Evolutionary conservation across 2,113 vertebrate genomes (phyloP).

Genomic region (Collichthys lucidus): DNA sequence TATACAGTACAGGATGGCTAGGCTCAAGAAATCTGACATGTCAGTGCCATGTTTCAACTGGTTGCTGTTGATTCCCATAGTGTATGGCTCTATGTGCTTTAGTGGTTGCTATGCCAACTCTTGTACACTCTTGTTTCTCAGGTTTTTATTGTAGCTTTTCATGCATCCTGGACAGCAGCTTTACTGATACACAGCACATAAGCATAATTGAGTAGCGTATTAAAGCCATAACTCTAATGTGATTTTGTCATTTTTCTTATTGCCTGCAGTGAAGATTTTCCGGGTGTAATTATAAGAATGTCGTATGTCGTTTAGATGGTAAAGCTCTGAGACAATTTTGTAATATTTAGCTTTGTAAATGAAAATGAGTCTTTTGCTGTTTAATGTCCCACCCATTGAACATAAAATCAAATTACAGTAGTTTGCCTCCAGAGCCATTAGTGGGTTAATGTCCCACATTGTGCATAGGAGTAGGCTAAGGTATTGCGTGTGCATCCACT

Average conservation of each 20-base stretch:
- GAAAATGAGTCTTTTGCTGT: neutral
- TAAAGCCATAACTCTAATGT: neutral
- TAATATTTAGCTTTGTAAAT: neutral
- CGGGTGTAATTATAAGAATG: neutral
- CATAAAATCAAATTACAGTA: neutral
- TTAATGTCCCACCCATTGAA: conserved; percentile 10
- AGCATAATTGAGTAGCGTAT: neutral
- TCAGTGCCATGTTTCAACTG: neutral
- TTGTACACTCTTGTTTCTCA: neutral
- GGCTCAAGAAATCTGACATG: neutral
- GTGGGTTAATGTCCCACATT: conserved; percentile 15
- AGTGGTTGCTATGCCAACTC: conserved; percentile 39
- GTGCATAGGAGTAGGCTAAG: conserved; percentile 13
- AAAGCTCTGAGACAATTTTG: neutral
- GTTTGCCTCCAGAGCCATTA: neutral
- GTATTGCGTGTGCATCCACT: conserved; percentile 15
- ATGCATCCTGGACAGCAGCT: neutral
- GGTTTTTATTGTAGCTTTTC: neutral
- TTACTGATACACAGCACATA: neutral
- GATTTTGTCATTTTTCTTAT: neutral
- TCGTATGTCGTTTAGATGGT: neutral
- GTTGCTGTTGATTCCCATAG: neutral
- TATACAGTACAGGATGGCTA: neutral
- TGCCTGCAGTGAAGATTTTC: neutral
- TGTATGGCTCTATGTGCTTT: conserved; percentile 8